Evolutionary conservation across 2,797 vertebrate genomes (phyloP).

Genomic region (Nasua narica): DNA sequence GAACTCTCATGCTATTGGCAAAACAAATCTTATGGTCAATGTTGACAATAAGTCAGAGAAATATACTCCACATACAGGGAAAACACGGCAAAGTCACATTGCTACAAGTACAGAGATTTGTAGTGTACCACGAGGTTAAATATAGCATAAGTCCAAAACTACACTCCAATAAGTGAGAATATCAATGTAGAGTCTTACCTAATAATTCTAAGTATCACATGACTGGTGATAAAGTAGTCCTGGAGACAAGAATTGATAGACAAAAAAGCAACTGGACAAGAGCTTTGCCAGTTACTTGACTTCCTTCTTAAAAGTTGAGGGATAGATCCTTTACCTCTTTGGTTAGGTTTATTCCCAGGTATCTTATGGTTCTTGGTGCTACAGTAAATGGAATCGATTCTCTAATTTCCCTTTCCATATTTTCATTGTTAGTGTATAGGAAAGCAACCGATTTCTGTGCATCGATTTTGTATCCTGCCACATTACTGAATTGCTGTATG

Average conservation of each 20-base stretch:
- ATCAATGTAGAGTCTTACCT: neutral
- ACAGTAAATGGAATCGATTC: too few relatives aligned
- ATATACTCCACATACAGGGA: neutral
- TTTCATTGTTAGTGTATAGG: too few relatives aligned
- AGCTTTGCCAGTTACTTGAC: neutral
- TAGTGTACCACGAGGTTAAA: neutral
- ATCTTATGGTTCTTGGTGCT: too few relatives aligned
- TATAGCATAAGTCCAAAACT: neutral
- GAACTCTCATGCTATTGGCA: neutral
- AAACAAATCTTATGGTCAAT: neutral
- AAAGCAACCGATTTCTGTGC: too few relatives aligned
- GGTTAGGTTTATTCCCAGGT: too few relatives aligned
- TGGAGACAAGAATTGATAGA: neutral
- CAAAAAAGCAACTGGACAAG: neutral
- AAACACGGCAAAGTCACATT: neutral
- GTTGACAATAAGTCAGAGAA: conserved; percentile 5
- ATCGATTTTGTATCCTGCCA: too few relatives aligned
- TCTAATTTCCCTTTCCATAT: too few relatives aligned
- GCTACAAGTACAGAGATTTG: neutral
- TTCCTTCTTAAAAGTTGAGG: neutral
- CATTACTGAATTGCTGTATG: too few relatives aligned
- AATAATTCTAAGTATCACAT: neutral
- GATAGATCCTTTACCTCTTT: too few relatives aligned
- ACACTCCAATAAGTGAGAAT: neutral
- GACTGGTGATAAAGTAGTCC: neutral